Base-by-base conservation (phyloP, 2,797 vertebrate genomes). In the Molossus alvarezi region DNA sequence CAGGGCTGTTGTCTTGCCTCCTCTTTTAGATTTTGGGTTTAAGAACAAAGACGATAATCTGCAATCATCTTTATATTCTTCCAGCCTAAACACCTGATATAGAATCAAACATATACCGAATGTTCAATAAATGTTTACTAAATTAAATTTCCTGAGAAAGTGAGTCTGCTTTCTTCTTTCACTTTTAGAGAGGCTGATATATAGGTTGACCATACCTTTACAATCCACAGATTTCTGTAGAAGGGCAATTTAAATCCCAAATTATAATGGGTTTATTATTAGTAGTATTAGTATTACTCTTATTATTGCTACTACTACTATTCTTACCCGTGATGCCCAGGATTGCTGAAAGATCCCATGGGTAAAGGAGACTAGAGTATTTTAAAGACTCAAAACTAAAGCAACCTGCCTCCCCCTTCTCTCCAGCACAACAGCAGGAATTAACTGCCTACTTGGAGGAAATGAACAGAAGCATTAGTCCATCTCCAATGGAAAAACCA, bases 351-450 rank as follows among this genome's bases (percentile, higher is more conserved):
- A 73, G 27, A 81, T 85, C 76, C 75, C 90, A 51, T 3, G 7
- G 55, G 33, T 77, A 89, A 88, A 37, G n/a, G 51, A 92, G 48
- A 58, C 62, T 18, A 45, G 65, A 73, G 62, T 88, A 72, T 95
- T 95, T 93, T 71, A 91, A 95, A 91, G 69, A 93, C 71, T 84
- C 71, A 55, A 60, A 97, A 87, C 10, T 58, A 93, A 94, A 95
- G 45, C 65, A 95, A 72, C 51, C 48, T 29, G 69, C 51, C 88
- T 89, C 95, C 48, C 55, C 87, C 76, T 87, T 92, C 71, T 96
- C 87, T 89, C 75, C 69, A 84, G 65, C 57, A 93, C 48, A 93
- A 72, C 76, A 93, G 72, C 81, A 90, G 92, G 80, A 97, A 94
- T 92, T 96, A 97, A 95, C 93, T 95, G 75, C 67, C 77, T 92